Percentiles rank a stretch among this genome's conserved stretches.
Evolutionary conservation across 2,888 invertebrate species (phyloP).

Genomic region (Microdon myrmicae): DNA sequence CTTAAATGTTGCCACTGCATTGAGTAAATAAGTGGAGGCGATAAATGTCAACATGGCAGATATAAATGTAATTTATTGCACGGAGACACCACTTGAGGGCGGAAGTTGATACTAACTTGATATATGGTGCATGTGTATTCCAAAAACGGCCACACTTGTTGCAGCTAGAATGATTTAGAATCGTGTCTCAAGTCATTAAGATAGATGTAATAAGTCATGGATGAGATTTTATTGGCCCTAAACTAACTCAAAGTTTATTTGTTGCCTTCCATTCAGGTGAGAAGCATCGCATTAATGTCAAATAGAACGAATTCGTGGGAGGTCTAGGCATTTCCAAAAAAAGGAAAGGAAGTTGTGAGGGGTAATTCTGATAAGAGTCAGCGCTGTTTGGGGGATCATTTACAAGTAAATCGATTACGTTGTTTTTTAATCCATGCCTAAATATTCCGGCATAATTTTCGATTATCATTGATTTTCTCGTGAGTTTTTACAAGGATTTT

Average conservation of each 20-base stretch:
- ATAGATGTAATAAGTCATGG: slow-evolving; percentile 9
- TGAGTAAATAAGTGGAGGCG: slow-evolving; percentile 17
- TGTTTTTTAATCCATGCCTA: no score
- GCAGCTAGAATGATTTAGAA: not conserved
- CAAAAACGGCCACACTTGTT: not conserved
- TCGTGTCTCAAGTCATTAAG: slow-evolving; percentile 5
- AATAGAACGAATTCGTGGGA: no score
- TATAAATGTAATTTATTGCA: slow-evolving; percentile 32
- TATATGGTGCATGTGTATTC: not conserved
- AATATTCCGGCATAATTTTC: no score
- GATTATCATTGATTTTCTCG: no score
- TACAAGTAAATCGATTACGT: no score
- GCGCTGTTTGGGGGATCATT: no score
- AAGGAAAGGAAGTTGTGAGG: no score
- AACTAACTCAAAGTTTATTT: slow-evolving; percentile 13
- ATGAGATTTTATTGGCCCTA: slow-evolving; percentile 17
- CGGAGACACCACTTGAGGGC: slow-evolving; percentile 7
- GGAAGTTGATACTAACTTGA: slow-evolving; percentile 32
- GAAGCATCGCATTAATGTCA: no score
- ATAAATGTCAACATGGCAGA: slow-evolving; percentile 37
- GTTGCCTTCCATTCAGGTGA: no score
- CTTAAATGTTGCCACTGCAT: not conserved
- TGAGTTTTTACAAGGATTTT: no score
- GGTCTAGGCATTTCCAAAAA: no score
- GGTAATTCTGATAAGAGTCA: no score